A percentile compares a stretch with the other conserved stretches of the same genome.
Conservation (phyloP, 2,113 vertebrate genomes). For the Globicephala melas region DNA sequence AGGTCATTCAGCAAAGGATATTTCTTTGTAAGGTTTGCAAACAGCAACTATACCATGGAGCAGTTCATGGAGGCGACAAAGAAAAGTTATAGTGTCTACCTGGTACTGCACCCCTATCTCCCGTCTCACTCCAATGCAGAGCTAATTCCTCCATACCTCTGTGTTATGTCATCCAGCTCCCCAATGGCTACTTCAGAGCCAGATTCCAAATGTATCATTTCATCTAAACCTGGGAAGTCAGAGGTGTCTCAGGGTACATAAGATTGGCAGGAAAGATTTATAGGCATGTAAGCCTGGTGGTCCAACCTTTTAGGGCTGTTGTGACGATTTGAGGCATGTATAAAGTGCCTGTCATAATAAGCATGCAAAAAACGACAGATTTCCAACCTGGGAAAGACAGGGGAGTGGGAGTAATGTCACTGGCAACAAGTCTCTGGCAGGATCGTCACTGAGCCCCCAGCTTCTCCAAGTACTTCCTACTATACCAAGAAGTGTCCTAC, state of each 20-base stretch:
- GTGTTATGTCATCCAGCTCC: not conserved
- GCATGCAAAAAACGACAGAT: not conserved
- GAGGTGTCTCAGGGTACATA: not conserved
- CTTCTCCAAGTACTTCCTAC: not conserved
- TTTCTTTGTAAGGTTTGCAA: not conserved
- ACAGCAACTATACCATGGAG: not conserved
- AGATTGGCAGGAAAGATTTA: not conserved
- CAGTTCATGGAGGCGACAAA: not conserved
- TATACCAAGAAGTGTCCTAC: not conserved
- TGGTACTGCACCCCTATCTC: not conserved
- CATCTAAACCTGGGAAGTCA: not conserved
- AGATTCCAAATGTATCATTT: not conserved
- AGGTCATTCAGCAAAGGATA: not conserved
- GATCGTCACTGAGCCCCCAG: not conserved
- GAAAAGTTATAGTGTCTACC: not conserved
- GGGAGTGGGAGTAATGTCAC: not conserved
- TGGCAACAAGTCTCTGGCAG: not conserved
- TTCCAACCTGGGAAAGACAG: not conserved
- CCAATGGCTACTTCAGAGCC: not conserved
- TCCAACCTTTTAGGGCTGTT: not conserved
- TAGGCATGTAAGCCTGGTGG: not conserved
- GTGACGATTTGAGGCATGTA: not conserved
- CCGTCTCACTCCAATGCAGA: not conserved
- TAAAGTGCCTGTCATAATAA: not conserved
- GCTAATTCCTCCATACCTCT: not conserved